phyloP scores from a whole-genome alignment of 2,797 vertebrate species.

The Phataginus tetradactyla region DNA sequence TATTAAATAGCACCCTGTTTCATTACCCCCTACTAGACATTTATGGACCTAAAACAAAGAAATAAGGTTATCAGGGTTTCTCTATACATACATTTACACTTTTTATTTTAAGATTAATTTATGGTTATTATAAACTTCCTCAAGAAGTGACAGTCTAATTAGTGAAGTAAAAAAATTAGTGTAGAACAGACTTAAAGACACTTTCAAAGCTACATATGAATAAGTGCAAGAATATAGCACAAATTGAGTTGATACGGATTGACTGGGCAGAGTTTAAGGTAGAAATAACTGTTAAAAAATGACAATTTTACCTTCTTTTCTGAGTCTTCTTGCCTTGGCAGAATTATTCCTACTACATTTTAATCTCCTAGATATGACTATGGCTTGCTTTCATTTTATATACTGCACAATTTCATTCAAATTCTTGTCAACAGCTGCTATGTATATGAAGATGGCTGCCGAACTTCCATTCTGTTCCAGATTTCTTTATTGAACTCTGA shows the following conservation, averaged over 20 bases:
- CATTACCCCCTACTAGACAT: neutral
- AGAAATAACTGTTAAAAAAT: conserved; percentile 1
- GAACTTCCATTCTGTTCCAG: neutral
- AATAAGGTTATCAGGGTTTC: neutral
- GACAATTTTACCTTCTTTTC: neutral
- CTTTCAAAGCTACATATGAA: neutral
- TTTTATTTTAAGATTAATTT: conserved; percentile 41
- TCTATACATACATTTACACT: neutral
- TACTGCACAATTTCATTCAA: neutral
- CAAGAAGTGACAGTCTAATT: neutral
- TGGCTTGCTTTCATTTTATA: neutral
- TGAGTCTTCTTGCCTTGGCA: neutral
- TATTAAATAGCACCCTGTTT: neutral
- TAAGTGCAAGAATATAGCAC: neutral
- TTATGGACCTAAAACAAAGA: neutral
- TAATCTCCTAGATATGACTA: neutral
- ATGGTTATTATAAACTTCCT: neutral
- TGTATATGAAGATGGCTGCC: neutral
- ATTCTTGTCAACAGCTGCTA: neutral
- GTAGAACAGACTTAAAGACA: neutral
- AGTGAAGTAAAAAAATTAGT: neutral
- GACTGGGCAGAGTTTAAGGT: neutral
- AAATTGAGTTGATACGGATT: neutral
- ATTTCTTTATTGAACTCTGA: neutral
- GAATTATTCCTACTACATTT: neutral